These are phyloP conservation scores for Leptopilina syphax DNA, from an alignment of 2,888 invertebrate genomes.

Conservation along the genomic window DNA sequence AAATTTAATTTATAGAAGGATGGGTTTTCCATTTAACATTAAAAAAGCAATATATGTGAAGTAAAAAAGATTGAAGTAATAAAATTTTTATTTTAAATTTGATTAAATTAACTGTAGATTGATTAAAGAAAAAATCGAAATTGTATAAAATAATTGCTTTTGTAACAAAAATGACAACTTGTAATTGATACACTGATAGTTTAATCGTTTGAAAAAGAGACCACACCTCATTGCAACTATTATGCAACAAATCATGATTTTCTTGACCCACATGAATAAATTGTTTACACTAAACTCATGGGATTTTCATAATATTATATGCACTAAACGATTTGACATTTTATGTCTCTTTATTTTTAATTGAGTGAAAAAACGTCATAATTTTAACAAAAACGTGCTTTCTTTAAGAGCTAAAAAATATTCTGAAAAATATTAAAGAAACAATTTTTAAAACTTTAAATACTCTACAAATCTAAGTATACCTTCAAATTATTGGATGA, in stretches of 20 bases:
- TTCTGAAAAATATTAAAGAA: too few species aligned
- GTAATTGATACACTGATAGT: background rate
- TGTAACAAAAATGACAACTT: background rate
- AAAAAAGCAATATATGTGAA: too few species aligned
- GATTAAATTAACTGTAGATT: too few species aligned
- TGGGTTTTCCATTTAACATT: too few species aligned
- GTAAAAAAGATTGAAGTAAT: too few species aligned
- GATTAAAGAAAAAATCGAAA: background rate
- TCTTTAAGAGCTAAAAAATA: too few species aligned
- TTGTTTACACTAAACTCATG: conserved; percentile 12
- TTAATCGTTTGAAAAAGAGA: conserved; percentile 7
- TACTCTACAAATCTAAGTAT: too few species aligned
- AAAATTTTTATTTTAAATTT: too few species aligned
- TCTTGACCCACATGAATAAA: conserved; percentile 20
- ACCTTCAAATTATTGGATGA: too few species aligned
- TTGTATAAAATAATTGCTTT: background rate
- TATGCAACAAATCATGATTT: conserved; percentile 20
- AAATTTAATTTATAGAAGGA: too few species aligned
- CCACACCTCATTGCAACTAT: conserved; percentile 20
- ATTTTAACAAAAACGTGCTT: too few species aligned
- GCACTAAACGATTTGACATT: background rate
- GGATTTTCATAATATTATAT: conserved; percentile 1
- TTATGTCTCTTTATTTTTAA: background rate
- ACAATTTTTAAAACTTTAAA: too few species aligned
- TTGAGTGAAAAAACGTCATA: background rate